Evolutionary conservation across 2,888 invertebrate species (phyloP), one percentile per base, ranked within the genome.

Genomic region (Andrena dorsata): DNA sequence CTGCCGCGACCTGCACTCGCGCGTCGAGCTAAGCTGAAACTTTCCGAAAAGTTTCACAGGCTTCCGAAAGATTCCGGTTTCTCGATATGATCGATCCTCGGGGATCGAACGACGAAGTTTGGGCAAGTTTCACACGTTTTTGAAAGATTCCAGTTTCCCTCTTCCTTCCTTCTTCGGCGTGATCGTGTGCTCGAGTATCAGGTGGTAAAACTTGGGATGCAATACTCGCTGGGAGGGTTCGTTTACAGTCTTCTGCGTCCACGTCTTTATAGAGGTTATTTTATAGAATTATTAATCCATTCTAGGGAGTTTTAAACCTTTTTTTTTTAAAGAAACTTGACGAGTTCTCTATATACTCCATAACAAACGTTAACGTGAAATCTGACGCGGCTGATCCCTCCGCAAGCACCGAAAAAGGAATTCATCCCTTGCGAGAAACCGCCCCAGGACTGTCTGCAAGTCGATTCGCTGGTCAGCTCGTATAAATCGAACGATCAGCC

Each of bases 401-500:
- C 3, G 13, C 35, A 41, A 41, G 41, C 13, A 41, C 4, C 41
- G 41, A 41, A 13, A 41, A 41, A 41, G 0, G 13, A 4, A 2
- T 32, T 61, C n/a, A 20, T 10, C 16, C 4, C 7, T 32, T n/a
- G 20, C 8, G 20, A 20, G 13, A 35, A 23, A 32, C 2, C 32
- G 13, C 35, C 8, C 5, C n/a, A n/a, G 1, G 32, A 1, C 20
- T 26, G 5, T 10, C 3, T 32, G n/a, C 2, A 7, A n/a, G 4
- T 23, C 51, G 63, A 53, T 64, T 56, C 47, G 10, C 20, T 2
- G 16, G 2, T 26, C 47, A 32, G 30, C 16, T 8, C 28, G 32
- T 26, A 80, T 76, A 80, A 83, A 83, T 83, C 58, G 8, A 20
- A 26, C 68, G 70, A 74, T 80, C 30, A 64, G 2, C 10, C 32